A percentile compares a stretch with the other conserved stretches of the same genome.
phyloP scores from a whole-genome alignment of 2,113 vertebrate species.

The Aythya baeri region DNA sequence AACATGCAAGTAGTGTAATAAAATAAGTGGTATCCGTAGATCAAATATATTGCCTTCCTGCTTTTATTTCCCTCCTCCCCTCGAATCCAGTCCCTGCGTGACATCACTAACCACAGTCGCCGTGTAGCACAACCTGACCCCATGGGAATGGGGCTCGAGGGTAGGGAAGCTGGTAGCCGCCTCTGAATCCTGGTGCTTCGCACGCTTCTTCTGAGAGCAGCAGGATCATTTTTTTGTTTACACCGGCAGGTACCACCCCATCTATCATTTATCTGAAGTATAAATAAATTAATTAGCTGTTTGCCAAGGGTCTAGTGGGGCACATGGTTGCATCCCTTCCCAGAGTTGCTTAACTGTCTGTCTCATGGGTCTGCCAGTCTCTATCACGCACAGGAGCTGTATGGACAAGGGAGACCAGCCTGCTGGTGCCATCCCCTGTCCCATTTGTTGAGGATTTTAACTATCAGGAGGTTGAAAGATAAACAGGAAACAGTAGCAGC shows the following conservation, averaged over 20 bases:
- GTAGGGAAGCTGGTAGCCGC: not conserved
- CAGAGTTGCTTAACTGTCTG: not conserved
- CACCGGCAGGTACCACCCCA: not conserved
- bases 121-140: not conserved
- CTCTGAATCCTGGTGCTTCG: not conserved
- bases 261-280: not conserved
- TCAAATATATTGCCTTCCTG: not conserved
- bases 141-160: not conserved
- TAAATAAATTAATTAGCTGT: not conserved
- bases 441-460: not conserved
- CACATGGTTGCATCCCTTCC: not conserved
- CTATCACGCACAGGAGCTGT: not conserved
- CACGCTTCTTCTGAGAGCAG: not conserved
- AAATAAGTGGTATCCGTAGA: not conserved
- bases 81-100: not conserved
- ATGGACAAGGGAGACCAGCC: not conserved
- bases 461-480: not conserved
- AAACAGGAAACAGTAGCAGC: not conserved
- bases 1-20: not conserved
- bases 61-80: not conserved
- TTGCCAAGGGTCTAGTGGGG: not conserved
- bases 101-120: not conserved
- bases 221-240: not conserved
- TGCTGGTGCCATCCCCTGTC: not conserved
- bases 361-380: not conserved